Evolutionary conservation across 2,113 vertebrate species (phyloP), one percentile per base, ranked within the genome.

Genomic region (Lampris megalopsis): DNA sequence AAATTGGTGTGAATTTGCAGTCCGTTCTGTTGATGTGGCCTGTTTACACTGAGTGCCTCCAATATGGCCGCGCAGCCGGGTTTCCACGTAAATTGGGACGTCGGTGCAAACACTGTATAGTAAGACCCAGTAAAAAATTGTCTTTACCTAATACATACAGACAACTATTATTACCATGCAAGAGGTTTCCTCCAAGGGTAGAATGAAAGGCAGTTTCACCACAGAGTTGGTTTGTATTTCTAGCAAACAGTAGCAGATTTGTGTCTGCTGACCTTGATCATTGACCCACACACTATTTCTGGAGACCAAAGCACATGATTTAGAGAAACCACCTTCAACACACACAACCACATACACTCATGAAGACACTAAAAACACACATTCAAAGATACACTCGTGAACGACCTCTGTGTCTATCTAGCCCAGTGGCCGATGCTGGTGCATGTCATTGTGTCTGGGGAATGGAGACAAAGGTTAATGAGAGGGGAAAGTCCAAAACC

Each of bases 401-500:
- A 24, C 24, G 59, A 56, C 60, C 64, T 61, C 11, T 11, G 70
- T 73, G 58, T 82, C 82, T 80, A 71, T 83, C 81, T 84, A 81
- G 62, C 68, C 71, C 47, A 66, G 79, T 81, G 83, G 70, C 86
- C 81, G 61, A 86, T 88, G 83, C 79, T 61, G 74, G 80, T 87
- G 86, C 85, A 79, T 88, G 84, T 85, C 80, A 82, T 81, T 86
- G 88, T 80, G 78, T 90, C 88, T 83, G 76, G 71, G 71, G 83
- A 84, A 64, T 56, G 24, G 11, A 85, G 68, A 86, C 68, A 86
- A 89, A 86, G 87, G 89, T 88, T 89, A 91, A 91, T 81, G 84
- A 89, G 63, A 74, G 76, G 86, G 63, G 73, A 83, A 88, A 87
- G 86, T 82, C 66, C 72, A 73, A 75, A 65, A 48, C 8, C 24